phyloP scores from a whole-genome alignment of 2,113 vertebrate genomes.

The Carollia perspicillata region DNA sequence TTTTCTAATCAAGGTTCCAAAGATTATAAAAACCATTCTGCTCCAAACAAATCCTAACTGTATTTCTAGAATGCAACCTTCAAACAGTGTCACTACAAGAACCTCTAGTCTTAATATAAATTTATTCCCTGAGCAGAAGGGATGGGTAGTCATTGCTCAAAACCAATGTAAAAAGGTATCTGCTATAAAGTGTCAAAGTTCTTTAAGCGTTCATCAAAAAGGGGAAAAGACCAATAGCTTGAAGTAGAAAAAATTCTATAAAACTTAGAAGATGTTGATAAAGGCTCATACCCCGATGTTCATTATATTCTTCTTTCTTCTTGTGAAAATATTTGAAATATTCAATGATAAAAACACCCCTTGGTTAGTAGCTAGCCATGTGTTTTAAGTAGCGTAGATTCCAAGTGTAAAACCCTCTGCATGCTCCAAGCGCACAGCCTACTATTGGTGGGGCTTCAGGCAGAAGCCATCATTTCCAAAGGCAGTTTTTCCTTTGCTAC shows the following conservation, averaged over 20 bases:
- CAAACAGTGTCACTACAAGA: neutral
- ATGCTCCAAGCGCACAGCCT: neutral
- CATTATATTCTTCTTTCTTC: neutral
- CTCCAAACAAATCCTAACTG: neutral
- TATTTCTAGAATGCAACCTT: neutral
- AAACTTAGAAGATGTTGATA: neutral
- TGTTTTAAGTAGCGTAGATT: neutral
- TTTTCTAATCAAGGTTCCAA: neutral
- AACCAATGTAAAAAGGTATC: neutral
- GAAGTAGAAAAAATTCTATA: neutral
- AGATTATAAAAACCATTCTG: neutral
- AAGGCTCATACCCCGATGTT: neutral
- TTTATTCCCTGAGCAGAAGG: neutral
- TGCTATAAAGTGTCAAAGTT: slow-evolving; percentile 25
- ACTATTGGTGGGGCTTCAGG: neutral
- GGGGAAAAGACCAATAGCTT: neutral
- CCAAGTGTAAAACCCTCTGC: neutral
- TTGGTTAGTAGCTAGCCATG: neutral
- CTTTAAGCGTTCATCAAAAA: neutral
- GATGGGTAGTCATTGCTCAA: neutral
- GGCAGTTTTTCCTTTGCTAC: neutral
- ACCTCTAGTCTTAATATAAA: slow-evolving; percentile 11
- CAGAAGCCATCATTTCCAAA: neutral
- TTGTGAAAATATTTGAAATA: neutral
- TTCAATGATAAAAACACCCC: neutral